Conservation (phyloP, 2,113 vertebrate species). For the Copsychus sechellarum region DNA sequence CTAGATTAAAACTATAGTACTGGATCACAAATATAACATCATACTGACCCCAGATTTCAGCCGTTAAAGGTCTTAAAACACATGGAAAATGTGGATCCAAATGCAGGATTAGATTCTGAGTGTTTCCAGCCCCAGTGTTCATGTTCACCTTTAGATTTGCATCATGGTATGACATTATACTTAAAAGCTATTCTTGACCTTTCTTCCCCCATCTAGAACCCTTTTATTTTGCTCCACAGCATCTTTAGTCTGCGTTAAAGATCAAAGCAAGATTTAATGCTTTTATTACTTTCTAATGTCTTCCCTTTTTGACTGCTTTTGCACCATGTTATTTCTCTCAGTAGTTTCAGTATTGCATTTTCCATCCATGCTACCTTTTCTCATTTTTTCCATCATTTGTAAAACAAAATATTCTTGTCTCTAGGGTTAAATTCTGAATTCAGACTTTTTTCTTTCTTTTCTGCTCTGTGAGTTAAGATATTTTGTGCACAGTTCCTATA, state of each 20-base stretch:
- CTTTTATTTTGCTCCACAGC: constrained; percentile 54
- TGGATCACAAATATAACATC: not conserved
- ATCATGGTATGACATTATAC: not conserved
- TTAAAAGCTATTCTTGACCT: constrained; percentile 14
- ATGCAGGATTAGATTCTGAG: not conserved
- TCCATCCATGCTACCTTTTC: not conserved
- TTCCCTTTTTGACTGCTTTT: constrained; percentile 35
- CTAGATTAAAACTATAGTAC: not conserved
- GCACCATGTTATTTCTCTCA: not conserved
- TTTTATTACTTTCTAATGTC: constrained; percentile 46
- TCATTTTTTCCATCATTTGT: not conserved
- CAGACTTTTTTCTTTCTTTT: not conserved
- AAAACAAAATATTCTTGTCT: not conserved
- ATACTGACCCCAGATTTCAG: not conserved
- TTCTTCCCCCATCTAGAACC: not conserved
- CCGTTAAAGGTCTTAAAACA: not conserved
- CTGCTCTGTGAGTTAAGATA: not conserved
- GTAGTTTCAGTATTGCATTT: not conserved
- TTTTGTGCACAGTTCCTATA: not conserved
- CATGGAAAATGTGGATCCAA: not conserved
- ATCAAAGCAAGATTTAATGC: constrained; percentile 62
- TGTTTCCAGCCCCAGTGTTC: not conserved
- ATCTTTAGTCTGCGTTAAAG: constrained; percentile 32
- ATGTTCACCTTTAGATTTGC: not conserved
- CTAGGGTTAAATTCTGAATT: not conserved